Base-by-base conservation (phyloP, 1,140 invertebrate species). In the Tribolium castaneum region DNA sequence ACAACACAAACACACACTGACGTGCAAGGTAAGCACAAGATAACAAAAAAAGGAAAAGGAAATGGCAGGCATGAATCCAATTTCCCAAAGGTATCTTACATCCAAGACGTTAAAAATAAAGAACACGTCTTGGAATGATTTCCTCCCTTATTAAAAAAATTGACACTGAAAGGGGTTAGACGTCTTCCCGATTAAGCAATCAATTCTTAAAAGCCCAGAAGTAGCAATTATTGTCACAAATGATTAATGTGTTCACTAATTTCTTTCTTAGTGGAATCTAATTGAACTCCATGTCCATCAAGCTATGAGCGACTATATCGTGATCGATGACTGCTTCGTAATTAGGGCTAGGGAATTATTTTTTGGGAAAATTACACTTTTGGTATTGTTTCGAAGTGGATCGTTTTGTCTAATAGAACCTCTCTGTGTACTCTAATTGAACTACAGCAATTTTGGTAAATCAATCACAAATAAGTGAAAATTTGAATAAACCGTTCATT, bases 211-310 rank as follows among this genome's bases (percentile, higher is more conserved):
- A 59, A 59, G 22, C 5, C 16, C 22, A 59, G 19, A 59, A 59
- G 54, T 59, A 66, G 59, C 59, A 66, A 39, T 66, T 66, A 66
- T 59, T 59, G 54, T 66, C 59, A 35, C 59, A 66, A 66, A 66
- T 66, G 59, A 66, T 35, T 35, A 66, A 66, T 66, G 59, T 35
- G n/a, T 35, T 66, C 59, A 66, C 30, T 35, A 35, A 66, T 66
- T 66, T 66, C 59, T 66, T 66, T 66, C 25, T 66, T 35, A 35
- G 59, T 14, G 59, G 30, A 13, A 35, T 66, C 30, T 66, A 66
- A 66, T 66, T 66, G 59, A 66, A 66, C 30, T 66, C 25, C 30
- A 35, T 35, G 25, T 66, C 59, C 25, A 13, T 66, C 59, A 66
- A 34, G 30, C 59, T 35, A 35, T 35, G 54, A 45, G 39, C 25